These are phyloP conservation scores for Cyclargus thomasi DNA, from an alignment of 1,140 invertebrate genomes.

Conservation along the genomic window DNA sequence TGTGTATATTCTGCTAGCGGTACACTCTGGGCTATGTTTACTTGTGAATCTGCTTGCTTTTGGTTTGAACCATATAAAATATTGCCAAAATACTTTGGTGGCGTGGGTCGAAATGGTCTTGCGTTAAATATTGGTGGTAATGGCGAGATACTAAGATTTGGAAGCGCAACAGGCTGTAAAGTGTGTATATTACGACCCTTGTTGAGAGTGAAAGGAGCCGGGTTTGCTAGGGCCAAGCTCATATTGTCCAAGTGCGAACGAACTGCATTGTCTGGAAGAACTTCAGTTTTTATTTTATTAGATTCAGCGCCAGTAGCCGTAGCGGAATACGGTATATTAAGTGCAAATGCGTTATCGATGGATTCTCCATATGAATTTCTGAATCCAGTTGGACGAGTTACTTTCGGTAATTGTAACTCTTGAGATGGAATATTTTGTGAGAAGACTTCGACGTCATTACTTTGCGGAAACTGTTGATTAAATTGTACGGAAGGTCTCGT, in stretches of 20 bases:
- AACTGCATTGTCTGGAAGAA: constrained; percentile 37
- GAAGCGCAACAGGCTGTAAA: constrained; percentile 73
- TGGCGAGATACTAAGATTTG: constrained; percentile 72
- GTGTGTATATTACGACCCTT: constrained; percentile 66
- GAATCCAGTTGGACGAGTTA: constrained; percentile 47
- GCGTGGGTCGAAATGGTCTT: constrained; percentile 65
- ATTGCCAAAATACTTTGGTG: constrained; percentile 32
- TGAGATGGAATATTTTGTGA: constrained; percentile 33
- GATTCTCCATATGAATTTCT: constrained; percentile 65
- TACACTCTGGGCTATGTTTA: constrained; percentile 78
- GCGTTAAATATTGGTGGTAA: constrained; percentile 77
- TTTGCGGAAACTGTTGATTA: constrained; percentile 39
- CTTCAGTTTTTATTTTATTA: constrained; percentile 55
- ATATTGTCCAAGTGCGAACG: constrained; percentile 36
- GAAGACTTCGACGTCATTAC: constrained; percentile 41
- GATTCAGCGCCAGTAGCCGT: constrained; percentile 59
- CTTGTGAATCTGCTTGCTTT: constrained; percentile 37
- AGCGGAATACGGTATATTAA: constrained; percentile 51
- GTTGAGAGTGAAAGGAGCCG: constrained; percentile 61
- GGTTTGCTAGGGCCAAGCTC: constrained; percentile 52
- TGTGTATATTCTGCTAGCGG: constrained; percentile 78
- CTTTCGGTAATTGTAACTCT: constrained; percentile 54
- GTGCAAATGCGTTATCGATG: constrained; percentile 45
- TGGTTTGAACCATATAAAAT: constrained; percentile 39
- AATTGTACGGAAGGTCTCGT: constrained; percentile 29